Base-by-base conservation (phyloP, 2,797 vertebrate species). In the Choloepus didactylus region DNA sequence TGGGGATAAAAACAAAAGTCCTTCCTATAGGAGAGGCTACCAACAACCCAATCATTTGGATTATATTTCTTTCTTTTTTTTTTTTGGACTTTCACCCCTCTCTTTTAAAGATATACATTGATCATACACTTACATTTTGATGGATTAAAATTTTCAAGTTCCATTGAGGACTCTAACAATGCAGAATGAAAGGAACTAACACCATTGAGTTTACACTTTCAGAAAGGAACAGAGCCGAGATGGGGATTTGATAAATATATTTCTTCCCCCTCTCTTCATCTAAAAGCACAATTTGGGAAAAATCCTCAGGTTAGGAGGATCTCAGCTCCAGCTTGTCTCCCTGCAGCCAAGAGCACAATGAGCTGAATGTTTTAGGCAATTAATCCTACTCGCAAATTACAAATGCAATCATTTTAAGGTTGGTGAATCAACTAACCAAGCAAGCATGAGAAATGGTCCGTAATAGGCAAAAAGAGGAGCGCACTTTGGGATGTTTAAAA, bases 1-100 rank as follows among this genome's bases (percentile, higher is more conserved):
- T 54, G 79, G 69, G 70, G 15, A n/a, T 67, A 87, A 88, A 94
- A 95, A 94, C n/a, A 87, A 85, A 89, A 60, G 25, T 80, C 38
- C 25, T 59, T 86, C 83, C 76, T 70, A 21, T 6, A 51, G 41
- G 6, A 83, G 92, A 96, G 9, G 49, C 54, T 89, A 51, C 92
- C 76, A 70, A 12, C 51, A 7, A 27, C 46, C 11, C 62, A 93
- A 5, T 85, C 46, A 3, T 59, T 89, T 91, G 73, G 35, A 69
- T 93, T 92, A 92, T 51, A 76, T 10, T 73, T 91, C n/a, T 35
- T 35, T 35, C 35, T 35, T 56, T 46, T 91, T 92, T 96, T n/a
- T 44, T 93, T 97, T 81, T 60, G 18, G 8, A 75, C 27, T 16
- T 75, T 41, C 21, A 87, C 31, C 38, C 49, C 21, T 81, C 29